These are phyloP conservation scores for Melanotaenia maccullochi DNA, from an alignment of 2,797 vertebrate genomes.

Conservation along the genomic window DNA sequence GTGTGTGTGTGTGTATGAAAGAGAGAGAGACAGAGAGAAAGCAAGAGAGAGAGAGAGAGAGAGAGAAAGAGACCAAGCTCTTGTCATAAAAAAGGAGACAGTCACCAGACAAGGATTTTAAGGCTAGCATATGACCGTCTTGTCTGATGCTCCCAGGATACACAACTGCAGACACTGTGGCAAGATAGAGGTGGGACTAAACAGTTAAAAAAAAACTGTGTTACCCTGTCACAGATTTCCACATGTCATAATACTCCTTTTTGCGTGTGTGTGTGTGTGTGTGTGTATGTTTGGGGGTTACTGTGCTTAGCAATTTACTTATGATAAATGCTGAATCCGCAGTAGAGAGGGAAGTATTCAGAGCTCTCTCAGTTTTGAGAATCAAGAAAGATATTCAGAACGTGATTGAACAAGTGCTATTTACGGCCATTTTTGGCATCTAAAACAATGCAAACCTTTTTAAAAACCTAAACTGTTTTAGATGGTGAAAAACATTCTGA, in stretches of 20 bases:
- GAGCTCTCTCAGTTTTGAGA: not conserved
- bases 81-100: constrained; percentile 30
- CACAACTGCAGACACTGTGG: constrained; percentile 25
- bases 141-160: constrained; percentile 33
- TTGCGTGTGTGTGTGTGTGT: too few species aligned
- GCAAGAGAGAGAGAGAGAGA: constrained; percentile 5
- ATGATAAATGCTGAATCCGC: not conserved
- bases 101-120: constrained; percentile 22
- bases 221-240: not conserved
- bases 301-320: too few species aligned
- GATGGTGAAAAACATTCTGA: not conserved
- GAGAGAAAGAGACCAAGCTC: constrained; percentile 20
- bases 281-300: not conserved
- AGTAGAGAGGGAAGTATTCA: not conserved
- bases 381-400: not conserved
- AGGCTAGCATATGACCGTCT: constrained; percentile 38
- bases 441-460: not conserved
- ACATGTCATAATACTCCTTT: too few species aligned
- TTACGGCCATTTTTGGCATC: too few species aligned
- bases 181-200: not conserved
- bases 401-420: too few species aligned
- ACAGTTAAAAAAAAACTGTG: not conserved
- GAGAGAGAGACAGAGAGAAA: not conserved
- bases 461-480: not conserved
- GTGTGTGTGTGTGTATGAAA: constrained; percentile 2